Conservation (phyloP, 2,888 invertebrate species). For the Exephanes ischioxanthus region DNA sequence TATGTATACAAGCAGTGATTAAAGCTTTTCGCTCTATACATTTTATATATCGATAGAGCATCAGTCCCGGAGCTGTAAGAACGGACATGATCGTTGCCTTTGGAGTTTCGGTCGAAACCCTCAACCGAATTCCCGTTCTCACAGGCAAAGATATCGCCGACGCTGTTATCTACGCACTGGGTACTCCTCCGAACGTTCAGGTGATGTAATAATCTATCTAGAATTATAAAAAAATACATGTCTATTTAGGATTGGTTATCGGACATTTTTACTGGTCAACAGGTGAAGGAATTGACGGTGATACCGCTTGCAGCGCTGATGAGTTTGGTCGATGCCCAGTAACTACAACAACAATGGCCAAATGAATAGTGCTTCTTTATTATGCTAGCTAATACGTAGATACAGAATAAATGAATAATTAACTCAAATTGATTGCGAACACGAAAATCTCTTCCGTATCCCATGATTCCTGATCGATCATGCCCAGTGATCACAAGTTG, state of each 20-base stretch:
- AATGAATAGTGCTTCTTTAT: background rate
- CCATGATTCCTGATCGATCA: background rate
- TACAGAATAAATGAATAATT: background rate
- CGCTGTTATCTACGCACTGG: slow-evolving; percentile 73
- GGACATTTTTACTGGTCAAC: slow-evolving; percentile 24
- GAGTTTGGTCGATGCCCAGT: background rate
- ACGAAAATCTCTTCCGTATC: background rate
- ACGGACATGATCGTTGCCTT: slow-evolving; percentile 76
- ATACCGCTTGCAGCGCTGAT: slow-evolving; percentile 24
- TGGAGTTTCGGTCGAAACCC: slow-evolving; percentile 49
- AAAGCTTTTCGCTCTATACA: background rate
- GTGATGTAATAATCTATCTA: slow-evolving; percentile 61
- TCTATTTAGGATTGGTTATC: background rate
- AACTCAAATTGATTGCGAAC: background rate
- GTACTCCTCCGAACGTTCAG: slow-evolving; percentile 76
- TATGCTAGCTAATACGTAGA: background rate
- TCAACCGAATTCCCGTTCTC: slow-evolving; percentile 64
- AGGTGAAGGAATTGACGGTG: slow-evolving; percentile 72
- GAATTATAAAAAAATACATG: no score
- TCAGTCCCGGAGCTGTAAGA: slow-evolving; percentile 81
- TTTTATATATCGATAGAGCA: slow-evolving; percentile 74
- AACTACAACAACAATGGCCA: background rate
- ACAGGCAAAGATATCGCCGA: slow-evolving; percentile 72
- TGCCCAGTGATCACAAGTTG: no score
- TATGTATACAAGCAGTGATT: no score